These are phyloP conservation scores for Cynodonichthys magdalenae DNA, from an alignment of 2,797 vertebrate species.

Conservation along the genomic window DNA sequence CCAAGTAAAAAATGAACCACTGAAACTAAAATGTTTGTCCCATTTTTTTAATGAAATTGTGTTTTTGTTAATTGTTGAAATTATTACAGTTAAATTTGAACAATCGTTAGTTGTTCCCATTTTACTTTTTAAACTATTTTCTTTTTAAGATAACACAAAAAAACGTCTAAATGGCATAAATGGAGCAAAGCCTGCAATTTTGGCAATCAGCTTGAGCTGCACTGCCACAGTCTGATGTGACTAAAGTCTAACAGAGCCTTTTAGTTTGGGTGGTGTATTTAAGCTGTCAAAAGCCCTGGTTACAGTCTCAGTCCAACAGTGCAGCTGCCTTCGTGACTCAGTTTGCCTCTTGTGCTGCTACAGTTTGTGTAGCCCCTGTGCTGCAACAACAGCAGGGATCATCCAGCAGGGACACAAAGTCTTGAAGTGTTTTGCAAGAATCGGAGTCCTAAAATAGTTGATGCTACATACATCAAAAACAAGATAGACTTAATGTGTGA, in stretches of 20 bases:
- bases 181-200: background rate
- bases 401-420: too few relatives aligned
- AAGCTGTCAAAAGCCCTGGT: conserved; percentile 29
- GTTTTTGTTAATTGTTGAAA: too few relatives aligned
- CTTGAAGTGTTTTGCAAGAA: background rate
- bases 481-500: background rate
- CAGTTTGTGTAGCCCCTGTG: too few relatives aligned
- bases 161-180: conserved; percentile 13
- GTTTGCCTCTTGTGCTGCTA: conserved; percentile 8
- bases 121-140: too few relatives aligned
- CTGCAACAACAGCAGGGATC: too few relatives aligned
- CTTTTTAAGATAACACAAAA: conserved; percentile 2
- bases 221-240: conserved; percentile 6
- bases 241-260: conserved; percentile 21
- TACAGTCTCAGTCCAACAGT: conserved; percentile 15
- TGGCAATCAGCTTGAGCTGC: too few relatives aligned
- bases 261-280: conserved; percentile 23
- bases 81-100: too few relatives aligned
- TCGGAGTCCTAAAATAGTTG: background rate
- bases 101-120: too few relatives aligned
- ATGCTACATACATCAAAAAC: conserved; percentile 23
- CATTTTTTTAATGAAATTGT: too few relatives aligned
- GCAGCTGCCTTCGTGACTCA: conserved; percentile 39
- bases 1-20: conserved; percentile 2
- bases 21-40: background rate